Evolutionary conservation across 2,113 vertebrate genomes (phyloP), one percentile per base, ranked within the genome.

Genomic region (Sciurus niger): DNA sequence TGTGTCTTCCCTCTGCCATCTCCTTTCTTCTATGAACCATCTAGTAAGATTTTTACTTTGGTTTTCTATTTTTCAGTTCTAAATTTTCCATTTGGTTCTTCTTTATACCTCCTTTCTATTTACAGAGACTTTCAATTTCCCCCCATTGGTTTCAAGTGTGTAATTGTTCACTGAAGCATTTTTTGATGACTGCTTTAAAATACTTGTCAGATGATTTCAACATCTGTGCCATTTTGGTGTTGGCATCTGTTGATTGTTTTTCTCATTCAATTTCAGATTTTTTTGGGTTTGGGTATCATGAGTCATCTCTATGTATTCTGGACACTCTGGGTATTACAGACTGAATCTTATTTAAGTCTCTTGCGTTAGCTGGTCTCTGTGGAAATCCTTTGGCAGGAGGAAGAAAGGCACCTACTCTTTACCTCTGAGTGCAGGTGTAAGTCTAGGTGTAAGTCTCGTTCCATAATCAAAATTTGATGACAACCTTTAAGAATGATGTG

Each of bases 1-100:
- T 11, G n/a, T 28, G 82, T 84, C 55, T 79, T 76, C 17, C 51
- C 7, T 76, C 13, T 63, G 13, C 30, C 53, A 48, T 48, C 53
- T 92, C 16, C 20, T 48, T 67, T 92, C 48, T 85, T 84, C 37
- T 82, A 13, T 72, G 6, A 89, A 4, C 0, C 10, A 22, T 40
- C 55, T 28, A 48, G 22, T 85, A 24, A 94, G 14, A 78, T 73
- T 95, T 77, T 90, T 55, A 68, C 82, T 86, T 77, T 93, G 16
- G 25, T 58, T 83, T 13, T 53, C 3, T 78, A 40, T 77, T 65
- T 90, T 95, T 93, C 76, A 82, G 18, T 73, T 92, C 72, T 24
- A 76, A 93, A 65, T 85, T 73, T 70, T 80, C 20, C 30, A 60
- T 65, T 67, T 63, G 24, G 58, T 60, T 60, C 58, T 60, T 60